These are phyloP conservation scores for Pachypsylla venusta DNA, from an alignment of 1,140 invertebrate species.

Conservation along the genomic window DNA sequence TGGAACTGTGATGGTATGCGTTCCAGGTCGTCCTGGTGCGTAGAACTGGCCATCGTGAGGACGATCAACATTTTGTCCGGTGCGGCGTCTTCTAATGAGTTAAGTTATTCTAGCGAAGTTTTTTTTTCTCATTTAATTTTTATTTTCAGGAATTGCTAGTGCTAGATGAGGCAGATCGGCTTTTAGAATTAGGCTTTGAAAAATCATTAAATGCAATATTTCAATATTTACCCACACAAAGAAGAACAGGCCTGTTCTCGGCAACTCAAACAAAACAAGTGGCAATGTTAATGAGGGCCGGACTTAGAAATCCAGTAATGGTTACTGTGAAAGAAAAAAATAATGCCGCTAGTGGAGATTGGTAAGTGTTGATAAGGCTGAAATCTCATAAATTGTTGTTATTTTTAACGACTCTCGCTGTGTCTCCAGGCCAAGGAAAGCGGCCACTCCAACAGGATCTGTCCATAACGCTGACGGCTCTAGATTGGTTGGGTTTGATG, in stretches of 20 bases:
- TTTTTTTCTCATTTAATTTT: conserved; percentile 18
- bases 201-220: conserved; percentile 78
- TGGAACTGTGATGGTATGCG: too few species aligned
- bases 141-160: conserved; percentile 69
- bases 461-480: too few species aligned
- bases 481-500: too few species aligned
- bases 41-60: too few species aligned
- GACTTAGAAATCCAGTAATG: conserved; percentile 83
- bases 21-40: too few species aligned
- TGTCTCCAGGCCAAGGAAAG: too few species aligned
- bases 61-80: too few species aligned
- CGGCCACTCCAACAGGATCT: too few species aligned
- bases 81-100: too few species aligned
- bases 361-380: too few species aligned
- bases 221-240: conserved; percentile 75
- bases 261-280: conserved; percentile 96
- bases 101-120: conserved; percentile 3
- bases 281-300: conserved; percentile 78
- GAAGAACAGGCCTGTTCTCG: conserved; percentile 93
- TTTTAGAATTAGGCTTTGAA: conserved; percentile 87
- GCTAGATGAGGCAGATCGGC: conserved; percentile 91
- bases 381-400: too few species aligned
- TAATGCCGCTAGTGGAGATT: conserved; percentile 29
- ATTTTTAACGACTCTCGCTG: too few species aligned
- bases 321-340: conserved; percentile 81